phyloP scores from a whole-genome alignment of 2,113 vertebrate genomes.

The Progne subis region DNA sequence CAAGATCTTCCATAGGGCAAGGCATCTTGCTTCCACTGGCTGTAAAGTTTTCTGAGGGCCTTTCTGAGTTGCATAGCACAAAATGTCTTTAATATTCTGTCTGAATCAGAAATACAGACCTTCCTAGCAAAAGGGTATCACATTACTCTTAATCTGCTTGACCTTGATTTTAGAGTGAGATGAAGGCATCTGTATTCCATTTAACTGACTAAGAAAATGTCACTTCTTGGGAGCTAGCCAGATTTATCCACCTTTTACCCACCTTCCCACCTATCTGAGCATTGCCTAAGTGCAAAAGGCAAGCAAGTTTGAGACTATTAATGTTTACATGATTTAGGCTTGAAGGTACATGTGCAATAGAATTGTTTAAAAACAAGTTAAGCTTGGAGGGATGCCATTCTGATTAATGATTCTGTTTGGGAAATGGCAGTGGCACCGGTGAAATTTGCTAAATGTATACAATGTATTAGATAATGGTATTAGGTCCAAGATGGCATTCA shows the following conservation, averaged over 20 bases:
- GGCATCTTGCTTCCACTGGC: background rate
- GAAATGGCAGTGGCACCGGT: background rate
- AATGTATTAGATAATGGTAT: background rate
- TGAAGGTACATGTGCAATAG: background rate
- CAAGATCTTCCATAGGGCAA: background rate
- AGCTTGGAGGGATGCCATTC: background rate
- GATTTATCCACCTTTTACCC: background rate
- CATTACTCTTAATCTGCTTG: constrained; percentile 22
- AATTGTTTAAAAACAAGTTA: background rate
- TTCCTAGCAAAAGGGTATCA: background rate
- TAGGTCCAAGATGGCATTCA: background rate
- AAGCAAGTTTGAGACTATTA: background rate
- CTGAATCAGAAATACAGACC: background rate
- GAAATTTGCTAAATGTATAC: background rate
- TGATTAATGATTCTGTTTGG: background rate
- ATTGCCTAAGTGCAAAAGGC: background rate
- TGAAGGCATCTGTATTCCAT: constrained; percentile 29
- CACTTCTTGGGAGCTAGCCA: background rate
- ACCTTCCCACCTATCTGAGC: background rate
- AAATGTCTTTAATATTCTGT: background rate
- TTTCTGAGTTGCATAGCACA: background rate
- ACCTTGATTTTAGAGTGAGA: constrained; percentile 33
- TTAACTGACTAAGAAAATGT: constrained; percentile 38
- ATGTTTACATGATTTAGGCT: background rate
- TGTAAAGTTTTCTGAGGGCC: background rate